Evolutionary conservation across 1,140 invertebrate species (phyloP).

Genomic region (Diachasmimorpha longicaudata): DNA sequence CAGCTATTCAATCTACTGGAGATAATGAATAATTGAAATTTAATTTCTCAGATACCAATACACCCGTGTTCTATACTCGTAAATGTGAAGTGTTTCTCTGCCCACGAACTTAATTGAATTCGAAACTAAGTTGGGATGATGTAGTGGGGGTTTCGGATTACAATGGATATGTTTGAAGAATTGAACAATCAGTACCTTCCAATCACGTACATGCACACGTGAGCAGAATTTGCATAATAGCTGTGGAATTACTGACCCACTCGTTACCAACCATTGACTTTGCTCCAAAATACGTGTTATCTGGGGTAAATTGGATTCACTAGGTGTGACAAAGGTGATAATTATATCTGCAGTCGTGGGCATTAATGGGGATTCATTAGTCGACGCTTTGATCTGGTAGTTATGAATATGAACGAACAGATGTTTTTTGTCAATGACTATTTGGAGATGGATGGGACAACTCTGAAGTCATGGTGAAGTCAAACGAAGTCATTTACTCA

Average conservation of each 20-base stretch:
- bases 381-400: not conserved
- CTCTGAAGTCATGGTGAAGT: too few relatives aligned
- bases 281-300: not conserved
- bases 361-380: not conserved
- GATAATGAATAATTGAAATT: not conserved
- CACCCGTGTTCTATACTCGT: not conserved
- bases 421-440: not conserved
- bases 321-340: not conserved
- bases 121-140: not conserved
- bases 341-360: not conserved
- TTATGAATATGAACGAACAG: not conserved
- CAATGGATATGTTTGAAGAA: not conserved
- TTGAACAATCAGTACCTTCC: not conserved
- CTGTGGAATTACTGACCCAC: not conserved
- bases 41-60: not conserved
- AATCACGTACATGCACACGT: not conserved
- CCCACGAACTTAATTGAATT: not conserved
- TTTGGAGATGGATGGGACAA: too few relatives aligned
- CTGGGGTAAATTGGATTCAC: not conserved
- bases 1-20: not conserved
- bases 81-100: not conserved
- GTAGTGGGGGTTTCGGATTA: not conserved
- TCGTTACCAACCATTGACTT: not conserved
- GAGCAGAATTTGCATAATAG: conserved; percentile 5
- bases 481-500: too few relatives aligned